Evolutionary conservation across 2,113 vertebrate genomes (phyloP), one percentile per base, ranked within the genome.

Genomic region (Butastur rufipennis): DNA sequence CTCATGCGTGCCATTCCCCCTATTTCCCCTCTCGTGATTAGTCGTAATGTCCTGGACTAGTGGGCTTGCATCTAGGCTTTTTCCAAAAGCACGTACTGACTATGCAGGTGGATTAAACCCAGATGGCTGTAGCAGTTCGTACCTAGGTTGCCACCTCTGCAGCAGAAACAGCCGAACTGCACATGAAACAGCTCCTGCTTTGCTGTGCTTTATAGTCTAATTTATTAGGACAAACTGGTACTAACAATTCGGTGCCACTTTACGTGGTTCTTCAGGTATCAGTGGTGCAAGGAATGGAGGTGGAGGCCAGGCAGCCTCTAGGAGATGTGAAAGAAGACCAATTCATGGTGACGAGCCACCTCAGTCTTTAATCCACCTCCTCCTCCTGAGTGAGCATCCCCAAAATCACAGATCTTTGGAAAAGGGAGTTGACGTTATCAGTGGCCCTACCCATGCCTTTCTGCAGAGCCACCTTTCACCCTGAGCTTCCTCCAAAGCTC

Each of bases 121-220:
- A n/a, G 67, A 1, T 27, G 56, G 47, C 70, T 50, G 48, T 27
- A 81, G 62, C 43, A 43, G 50, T 81, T 56, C 66, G 48, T 40
- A 3, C 45, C 78, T 29, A 16, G 15, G 31, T 63, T 68, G 66
- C 34, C 82, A 47, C 43, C 70, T 36, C 74, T 80, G 62, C 53
- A 29, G 40, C 36, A 88, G 66, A 47, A 56, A 4, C 25, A 38
- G 42, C 31, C 4, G 7, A 73, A 48, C 21, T 1, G 1, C 40
- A 0, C 2, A 0, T 3, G 45, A 42, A 83, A 15, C 16, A 62
- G 31, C 55, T 91, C 56, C 53, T 43, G 62, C 71, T 38, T 36
- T 3, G 2, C 52, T 61, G 7, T 31, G 17, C 52, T 40, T 20
- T 13, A 1, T 16, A 12, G 13, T 19, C 20, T 48, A 0, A 1